A percentile compares a stretch with the other conserved stretches of the same genome.
Evolutionary conservation across 2,888 invertebrate species (phyloP).

Genomic region (Seira musarum): DNA sequence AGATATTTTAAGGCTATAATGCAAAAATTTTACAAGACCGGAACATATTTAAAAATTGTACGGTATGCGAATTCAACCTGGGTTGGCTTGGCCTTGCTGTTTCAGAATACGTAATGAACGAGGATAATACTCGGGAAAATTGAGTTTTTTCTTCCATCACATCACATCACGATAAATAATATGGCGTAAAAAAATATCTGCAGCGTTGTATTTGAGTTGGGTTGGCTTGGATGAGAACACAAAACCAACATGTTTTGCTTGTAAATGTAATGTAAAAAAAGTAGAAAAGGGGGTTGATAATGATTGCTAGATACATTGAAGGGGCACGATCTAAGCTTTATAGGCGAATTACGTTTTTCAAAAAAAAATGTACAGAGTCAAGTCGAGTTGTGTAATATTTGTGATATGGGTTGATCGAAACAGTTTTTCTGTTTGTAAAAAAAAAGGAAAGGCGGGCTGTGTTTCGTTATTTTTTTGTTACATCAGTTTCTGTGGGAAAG

Average conservation of each 20-base stretch:
- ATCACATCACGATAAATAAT: conserved; percentile 5
- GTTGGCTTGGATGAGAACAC: not conserved
- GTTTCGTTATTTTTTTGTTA: conserved; percentile 5
- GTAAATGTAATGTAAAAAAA: conserved; percentile 13
- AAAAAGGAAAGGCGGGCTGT: conserved; percentile 37
- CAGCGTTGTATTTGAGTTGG: not conserved
- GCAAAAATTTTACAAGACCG: too few species aligned
- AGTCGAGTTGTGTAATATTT: conserved; percentile 19
- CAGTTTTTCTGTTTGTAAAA: not conserved
- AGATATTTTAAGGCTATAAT: too few species aligned
- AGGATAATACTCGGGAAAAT: not conserved
- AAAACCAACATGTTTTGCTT: too few species aligned
- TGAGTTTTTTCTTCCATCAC: conserved; percentile 3
- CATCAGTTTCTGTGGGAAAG: conserved; percentile 4
- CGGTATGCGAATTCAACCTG: too few species aligned
- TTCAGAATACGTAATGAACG: conserved; percentile 5
- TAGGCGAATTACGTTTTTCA: not conserved
- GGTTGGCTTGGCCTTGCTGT: not conserved
- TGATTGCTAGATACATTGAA: not conserved
- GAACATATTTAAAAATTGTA: too few species aligned
- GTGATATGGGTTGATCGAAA: conserved; percentile 44
- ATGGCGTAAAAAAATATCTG: not conserved
- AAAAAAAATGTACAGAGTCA: not conserved
- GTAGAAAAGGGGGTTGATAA: conserved; percentile 17
- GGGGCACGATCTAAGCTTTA: not conserved